phyloP scores from a whole-genome alignment of 2,888 invertebrate species.

The Seira musarum region DNA sequence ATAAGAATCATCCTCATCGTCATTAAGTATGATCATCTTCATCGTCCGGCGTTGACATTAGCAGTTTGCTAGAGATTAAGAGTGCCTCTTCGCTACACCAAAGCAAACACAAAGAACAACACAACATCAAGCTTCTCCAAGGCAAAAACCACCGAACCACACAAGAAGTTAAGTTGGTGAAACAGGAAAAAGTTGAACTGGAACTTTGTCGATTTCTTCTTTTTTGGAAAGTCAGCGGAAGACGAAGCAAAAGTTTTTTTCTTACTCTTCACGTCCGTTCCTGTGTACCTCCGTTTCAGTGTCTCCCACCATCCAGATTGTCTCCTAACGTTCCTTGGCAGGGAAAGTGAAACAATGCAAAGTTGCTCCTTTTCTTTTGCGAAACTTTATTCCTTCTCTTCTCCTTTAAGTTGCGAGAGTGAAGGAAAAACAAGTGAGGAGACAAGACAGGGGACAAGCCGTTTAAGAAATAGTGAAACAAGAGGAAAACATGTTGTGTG shows the following conservation, averaged over 20 bases:
- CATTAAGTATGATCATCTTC: conserved; percentile 6
- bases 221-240: not conserved
- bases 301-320: not conserved
- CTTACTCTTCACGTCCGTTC: not conserved
- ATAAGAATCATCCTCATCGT: not conserved
- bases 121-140: not conserved
- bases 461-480: not conserved
- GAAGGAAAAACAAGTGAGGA: not conserved
- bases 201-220: not conserved
- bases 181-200: conserved; percentile 6
- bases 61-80: not conserved
- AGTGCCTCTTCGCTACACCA: not conserved
- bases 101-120: not conserved
- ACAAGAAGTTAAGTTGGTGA: not conserved
- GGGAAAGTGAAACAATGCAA: not conserved
- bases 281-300: not conserved
- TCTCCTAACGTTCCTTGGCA: not conserved
- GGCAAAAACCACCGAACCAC: conserved; percentile 4
- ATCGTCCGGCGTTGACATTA: not conserved
- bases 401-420: not conserved
- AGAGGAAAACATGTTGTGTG: not conserved
- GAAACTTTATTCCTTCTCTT: not conserved
- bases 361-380: not conserved
- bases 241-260: conserved; percentile 1
- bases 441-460: not conserved